A percentile compares a stretch with the other conserved stretches of the same genome.
These are phyloP conservation scores for Tetramorium simillimum DNA, from an alignment of 1,140 invertebrate species.

Conservation along the genomic window DNA sequence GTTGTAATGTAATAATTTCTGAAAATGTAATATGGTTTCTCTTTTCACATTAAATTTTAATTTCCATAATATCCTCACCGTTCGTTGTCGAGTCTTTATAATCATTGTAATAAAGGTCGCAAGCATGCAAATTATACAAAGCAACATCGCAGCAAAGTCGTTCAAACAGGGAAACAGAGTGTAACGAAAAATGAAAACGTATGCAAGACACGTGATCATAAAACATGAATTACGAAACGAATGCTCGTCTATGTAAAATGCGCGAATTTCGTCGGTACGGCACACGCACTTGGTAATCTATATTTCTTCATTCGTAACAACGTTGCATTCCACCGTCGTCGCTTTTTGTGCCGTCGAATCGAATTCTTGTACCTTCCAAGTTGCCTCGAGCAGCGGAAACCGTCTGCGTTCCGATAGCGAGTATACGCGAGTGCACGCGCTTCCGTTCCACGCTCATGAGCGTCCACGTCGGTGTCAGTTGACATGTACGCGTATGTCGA, in stretches of 20 bases:
- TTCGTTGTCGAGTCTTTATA: neutral
- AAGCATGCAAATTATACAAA: constrained; percentile 16
- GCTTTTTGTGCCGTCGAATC: constrained; percentile 65
- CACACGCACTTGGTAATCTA: neutral
- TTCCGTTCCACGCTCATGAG: neutral
- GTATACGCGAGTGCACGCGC: neutral
- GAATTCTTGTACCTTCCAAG: constrained; percentile 66
- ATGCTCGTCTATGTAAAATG: neutral
- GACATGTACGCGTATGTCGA: constrained; percentile 5
- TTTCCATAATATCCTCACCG: neutral
- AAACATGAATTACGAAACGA: constrained; percentile 34
- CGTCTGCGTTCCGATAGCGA: constrained; percentile 50
- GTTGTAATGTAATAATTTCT: neutral
- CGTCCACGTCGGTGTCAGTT: neutral
- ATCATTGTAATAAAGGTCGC: constrained; percentile 5
- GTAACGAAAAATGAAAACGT: constrained; percentile 25
- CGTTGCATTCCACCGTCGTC: constrained; percentile 12
- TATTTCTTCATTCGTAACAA: constrained; percentile 10
- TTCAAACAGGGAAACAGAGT: constrained; percentile 8
- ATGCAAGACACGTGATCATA: constrained; percentile 10
- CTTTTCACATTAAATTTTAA: neutral
- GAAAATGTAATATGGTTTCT: neutral
- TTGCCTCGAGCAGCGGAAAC: constrained; percentile 68
- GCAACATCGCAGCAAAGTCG: neutral
- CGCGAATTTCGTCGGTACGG: neutral